Evolutionary conservation across 2,113 vertebrate genomes (phyloP).

Genomic region (Erythrocercus mccallii): DNA sequence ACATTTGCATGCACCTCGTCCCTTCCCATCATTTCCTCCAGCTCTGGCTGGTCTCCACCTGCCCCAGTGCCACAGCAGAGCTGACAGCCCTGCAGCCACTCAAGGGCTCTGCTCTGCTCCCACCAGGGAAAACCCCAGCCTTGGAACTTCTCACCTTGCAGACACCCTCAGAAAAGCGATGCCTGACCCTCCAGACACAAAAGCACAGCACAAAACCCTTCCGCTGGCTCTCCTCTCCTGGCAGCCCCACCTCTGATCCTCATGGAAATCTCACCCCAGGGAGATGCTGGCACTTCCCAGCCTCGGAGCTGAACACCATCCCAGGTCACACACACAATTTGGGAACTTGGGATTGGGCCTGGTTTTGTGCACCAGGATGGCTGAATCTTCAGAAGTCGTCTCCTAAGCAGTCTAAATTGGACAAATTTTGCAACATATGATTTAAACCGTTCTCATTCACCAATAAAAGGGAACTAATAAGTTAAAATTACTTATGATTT

Average conservation of each 20-base stretch:
- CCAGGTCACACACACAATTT: neutral
- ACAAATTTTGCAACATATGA: constrained; percentile 25
- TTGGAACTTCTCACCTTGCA: neutral
- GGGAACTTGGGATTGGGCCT: constrained; percentile 16
- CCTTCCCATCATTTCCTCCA: neutral
- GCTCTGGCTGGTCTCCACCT: neutral
- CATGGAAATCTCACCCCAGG: neutral
- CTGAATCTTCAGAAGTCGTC: neutral
- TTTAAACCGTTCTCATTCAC: constrained; percentile 59
- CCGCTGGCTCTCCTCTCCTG: neutral
- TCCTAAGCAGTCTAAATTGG: constrained; percentile 19
- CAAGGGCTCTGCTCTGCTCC: neutral
- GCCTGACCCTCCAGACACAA: neutral
- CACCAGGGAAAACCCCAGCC: neutral
- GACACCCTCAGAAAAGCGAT: neutral
- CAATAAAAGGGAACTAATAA: constrained; percentile 65
- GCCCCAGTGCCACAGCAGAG: neutral
- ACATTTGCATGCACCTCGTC: neutral
- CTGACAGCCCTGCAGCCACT: neutral
- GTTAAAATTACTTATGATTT: constrained; percentile 64
- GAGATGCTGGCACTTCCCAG: neutral
- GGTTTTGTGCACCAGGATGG: neutral
- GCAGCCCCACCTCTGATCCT: neutral
- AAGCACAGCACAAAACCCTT: neutral
- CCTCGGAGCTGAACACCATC: neutral